Evolutionary conservation across 2,113 vertebrate species (phyloP), one percentile per base, ranked within the genome.

Genomic region (Chloropsis cyanopogon): DNA sequence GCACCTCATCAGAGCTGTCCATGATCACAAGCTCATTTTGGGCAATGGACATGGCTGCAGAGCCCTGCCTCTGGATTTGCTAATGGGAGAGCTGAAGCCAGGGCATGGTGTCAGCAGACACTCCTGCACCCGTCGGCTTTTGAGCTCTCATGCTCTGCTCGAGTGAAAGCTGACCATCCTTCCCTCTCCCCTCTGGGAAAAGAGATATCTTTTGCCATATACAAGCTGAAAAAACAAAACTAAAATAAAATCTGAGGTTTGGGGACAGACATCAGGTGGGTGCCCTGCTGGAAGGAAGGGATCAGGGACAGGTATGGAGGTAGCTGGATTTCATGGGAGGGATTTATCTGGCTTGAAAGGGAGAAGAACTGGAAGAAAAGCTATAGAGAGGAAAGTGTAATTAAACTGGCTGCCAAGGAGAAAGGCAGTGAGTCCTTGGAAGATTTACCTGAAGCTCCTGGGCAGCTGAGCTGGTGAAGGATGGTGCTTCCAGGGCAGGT

Each of bases 61-160:
- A 80, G 39, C 31, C 42, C 42, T 57, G 22, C 12, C 12, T 37
- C 33, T 72, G 44, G 20, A 39, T 71, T 63, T 82, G 23, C 35
- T 63, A 15, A 8, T 19, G 23, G 23, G 47, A 61, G 49, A 54
- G 61, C 61, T 88, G 79, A 71, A 75, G 59, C 9, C 42, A 1
- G 1, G 17, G 11, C 0, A 0, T 15, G 47, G 14, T 37, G 14
- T 28, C 69, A 65, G 54, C 66, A 83, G 63, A 18, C 10, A 8
- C n/a, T 33, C 44, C 44, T 31, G 50, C 25, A 37, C 5, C 22
- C 0, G 0, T 0, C 10, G 25, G 22, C 7, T 20, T 54, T 73
- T 41, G 31, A 82, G 47, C 6, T 8, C 50, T 57, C 31, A 8
- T 0, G 1, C 24, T 72, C 47, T 82, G 20, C 60, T 50, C 2